phyloP scores from a whole-genome alignment of 2,797 vertebrate species.

The Dendrocincla tyrannina region DNA sequence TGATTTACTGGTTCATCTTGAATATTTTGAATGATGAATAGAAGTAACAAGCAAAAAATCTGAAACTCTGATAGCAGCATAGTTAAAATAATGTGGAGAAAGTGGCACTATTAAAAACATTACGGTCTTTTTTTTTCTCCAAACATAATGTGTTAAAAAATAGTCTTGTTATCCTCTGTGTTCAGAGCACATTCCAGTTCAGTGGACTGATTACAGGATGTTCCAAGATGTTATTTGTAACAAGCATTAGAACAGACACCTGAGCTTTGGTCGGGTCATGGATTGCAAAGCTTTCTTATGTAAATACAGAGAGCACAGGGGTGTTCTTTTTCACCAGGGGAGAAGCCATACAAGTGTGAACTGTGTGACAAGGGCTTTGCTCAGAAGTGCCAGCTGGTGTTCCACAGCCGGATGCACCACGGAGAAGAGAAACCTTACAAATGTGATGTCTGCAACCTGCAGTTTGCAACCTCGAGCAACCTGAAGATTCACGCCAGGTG shows the following conservation, averaged over 20 bases:
- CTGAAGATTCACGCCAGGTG: conserved; percentile 97
- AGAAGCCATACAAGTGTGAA: conserved; percentile 93
- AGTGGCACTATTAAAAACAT: background rate
- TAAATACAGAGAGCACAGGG: background rate
- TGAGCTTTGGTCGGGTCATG: background rate
- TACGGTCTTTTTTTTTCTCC: background rate
- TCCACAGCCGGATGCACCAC: conserved; percentile 97
- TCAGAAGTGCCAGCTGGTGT: conserved; percentile 98
- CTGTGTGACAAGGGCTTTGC: conserved; percentile 95
- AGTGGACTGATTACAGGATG: background rate
- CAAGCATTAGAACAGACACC: background rate
- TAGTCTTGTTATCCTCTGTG: background rate
- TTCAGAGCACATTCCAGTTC: background rate
- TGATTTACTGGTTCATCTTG: background rate
- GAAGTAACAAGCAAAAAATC: background rate
- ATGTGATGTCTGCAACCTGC: conserved; percentile 94
- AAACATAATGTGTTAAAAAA: background rate
- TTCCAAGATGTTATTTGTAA: background rate
- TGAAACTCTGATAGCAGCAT: background rate
- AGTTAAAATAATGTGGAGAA: background rate
- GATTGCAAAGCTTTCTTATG: background rate
- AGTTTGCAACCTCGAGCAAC: conserved; percentile 98
- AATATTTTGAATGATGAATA: background rate
- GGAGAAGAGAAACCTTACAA: conserved; percentile 98
- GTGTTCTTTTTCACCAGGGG: conserved; percentile 78